Evolutionary conservation across 2,113 vertebrate genomes (phyloP), one percentile per base, ranked within the genome.

Genomic region (Pavo muticus): DNA sequence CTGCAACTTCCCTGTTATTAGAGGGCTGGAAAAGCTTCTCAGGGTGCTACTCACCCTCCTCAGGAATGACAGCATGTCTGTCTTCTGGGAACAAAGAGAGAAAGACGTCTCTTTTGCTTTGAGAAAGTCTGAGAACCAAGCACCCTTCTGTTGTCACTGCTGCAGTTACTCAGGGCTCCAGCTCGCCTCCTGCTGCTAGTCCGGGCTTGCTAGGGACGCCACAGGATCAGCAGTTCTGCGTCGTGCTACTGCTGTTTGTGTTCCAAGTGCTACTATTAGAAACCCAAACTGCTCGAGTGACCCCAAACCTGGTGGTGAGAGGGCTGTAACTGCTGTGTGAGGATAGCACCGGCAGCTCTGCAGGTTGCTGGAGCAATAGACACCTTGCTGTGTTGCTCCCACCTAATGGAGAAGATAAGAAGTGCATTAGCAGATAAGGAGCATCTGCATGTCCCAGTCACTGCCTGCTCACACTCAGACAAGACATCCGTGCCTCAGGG

Each of bases 381-480:
- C 84, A 24, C 2, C 68, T 50, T 56, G 50, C 50, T 42, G 10
- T 42, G 23, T 30, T 20, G 40, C 69, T 88, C 9, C n/a, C 76
- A 70, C 73, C 75, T 90, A 73, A 61, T 1, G 2, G 81, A 88
- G 40, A 32, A 91, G 94, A 95, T 94, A 93, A 96, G n/a, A 90
- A 93, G 12, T 93, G 84, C 93, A 93, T 95, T 91, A 93, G 87
- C 65, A 57, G 70, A 89, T 88, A 82, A 92, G 40, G 76, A 84
- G 70, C 3, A 70, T 75, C 76, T 25, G 1, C 88, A 12, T 87
- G 87, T 96, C 84, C 61, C 48, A 13, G 79, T 75, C 90, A 90
- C 67, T 63, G 35, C 27, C 25, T 56, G 52, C 89, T 94, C 72
- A 14, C 44, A 8, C 35, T 91, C 21, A 47, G 48, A 54, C 8